phyloP scores from a whole-genome alignment of 1,140 invertebrate genomes.

The Anadara kagoshimensis region DNA sequence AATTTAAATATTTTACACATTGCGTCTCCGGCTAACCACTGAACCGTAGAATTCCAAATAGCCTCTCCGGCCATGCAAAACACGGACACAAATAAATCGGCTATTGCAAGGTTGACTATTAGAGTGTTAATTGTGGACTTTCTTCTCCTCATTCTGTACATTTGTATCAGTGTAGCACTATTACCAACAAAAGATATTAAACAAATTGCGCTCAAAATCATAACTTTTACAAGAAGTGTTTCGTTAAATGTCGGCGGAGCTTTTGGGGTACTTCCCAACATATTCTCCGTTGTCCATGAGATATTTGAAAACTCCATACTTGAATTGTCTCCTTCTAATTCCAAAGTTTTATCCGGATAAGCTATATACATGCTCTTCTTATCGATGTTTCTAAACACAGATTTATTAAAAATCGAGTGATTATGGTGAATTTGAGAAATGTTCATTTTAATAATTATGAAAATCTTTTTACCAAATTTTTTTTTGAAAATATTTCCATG shows the following conservation, averaged over 20 bases:
- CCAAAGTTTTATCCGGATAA: no score
- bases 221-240: slow-evolving; percentile 21
- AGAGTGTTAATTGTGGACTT: slow-evolving; percentile 84
- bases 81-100: slow-evolving; percentile 85
- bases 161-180: slow-evolving; percentile 83
- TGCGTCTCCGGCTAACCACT: slow-evolving; percentile 85
- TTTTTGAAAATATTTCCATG: no score
- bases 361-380: no score
- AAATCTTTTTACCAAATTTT: no score
- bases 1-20: slow-evolving; percentile 89
- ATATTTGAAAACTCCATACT: no score
- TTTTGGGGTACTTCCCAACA: neutral
- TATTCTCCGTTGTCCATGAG: no score
- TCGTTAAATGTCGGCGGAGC: slow-evolving; percentile 26
- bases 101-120: slow-evolving; percentile 81
- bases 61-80: slow-evolving; percentile 88
- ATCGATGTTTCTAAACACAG: no score
- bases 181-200: slow-evolving; percentile 85
- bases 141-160: slow-evolving; percentile 76
- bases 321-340: no score
- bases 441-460: no score
- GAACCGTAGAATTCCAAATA: slow-evolving; percentile 84
- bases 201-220: slow-evolving; percentile 29
- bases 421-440: no score
- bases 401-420: no score